A percentile compares a stretch with the other conserved stretches of the same genome.
These are phyloP conservation scores for Lithobates sylvaticus DNA, from an alignment of 2,797 vertebrate species.

Conservation along the genomic window DNA sequence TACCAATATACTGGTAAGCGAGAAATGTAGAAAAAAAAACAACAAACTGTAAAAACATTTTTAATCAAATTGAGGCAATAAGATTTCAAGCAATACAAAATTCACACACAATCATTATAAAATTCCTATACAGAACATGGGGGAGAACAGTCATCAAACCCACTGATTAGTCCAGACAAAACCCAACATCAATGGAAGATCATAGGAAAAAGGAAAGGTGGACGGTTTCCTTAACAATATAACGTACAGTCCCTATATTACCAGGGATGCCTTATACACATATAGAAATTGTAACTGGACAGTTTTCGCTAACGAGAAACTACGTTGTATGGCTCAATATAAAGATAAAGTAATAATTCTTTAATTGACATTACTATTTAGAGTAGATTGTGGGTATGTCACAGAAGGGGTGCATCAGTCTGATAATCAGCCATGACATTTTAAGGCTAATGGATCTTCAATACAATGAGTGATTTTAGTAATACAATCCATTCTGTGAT, in stretches of 20 bases:
- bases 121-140: constrained; percentile 26
- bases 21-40: neutral
- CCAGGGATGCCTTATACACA: neutral
- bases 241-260: neutral
- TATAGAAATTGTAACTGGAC: too few species aligned
- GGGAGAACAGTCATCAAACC: neutral
- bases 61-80: constrained; percentile 51
- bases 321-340: neutral
- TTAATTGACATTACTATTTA: too few species aligned
- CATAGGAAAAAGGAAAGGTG: neutral
- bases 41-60: constrained; percentile 23
- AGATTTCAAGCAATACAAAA: constrained; percentile 50
- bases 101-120: constrained; percentile 50
- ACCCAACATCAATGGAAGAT: neutral
- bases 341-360: neutral
- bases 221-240: neutral
- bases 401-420: too few species aligned
- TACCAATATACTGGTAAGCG: neutral
- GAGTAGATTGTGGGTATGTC: too few species aligned
- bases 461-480: too few species aligned
- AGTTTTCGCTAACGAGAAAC: neutral
- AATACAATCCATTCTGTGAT: too few species aligned
- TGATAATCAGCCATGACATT: too few species aligned
- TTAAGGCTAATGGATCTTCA: too few species aligned
- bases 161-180: neutral